A percentile compares a stretch with the other conserved stretches of the same genome.
Conservation (phyloP, 2,888 invertebrate species). For the Petrolisthes cinctipes region DNA sequence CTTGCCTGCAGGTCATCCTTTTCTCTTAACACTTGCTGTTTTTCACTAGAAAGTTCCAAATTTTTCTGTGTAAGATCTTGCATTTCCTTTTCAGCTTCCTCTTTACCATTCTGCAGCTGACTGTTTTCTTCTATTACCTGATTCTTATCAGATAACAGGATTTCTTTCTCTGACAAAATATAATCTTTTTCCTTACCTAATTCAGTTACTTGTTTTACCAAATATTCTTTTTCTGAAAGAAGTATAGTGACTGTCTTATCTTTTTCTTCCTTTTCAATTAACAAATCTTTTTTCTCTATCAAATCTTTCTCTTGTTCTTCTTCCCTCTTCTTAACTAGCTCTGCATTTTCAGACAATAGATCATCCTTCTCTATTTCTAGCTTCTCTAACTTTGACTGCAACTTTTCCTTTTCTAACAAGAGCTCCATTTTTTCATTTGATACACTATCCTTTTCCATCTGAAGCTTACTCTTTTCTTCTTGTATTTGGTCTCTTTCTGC, state of each 20-base stretch:
- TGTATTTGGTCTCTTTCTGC: background rate
- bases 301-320: background rate
- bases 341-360: background rate
- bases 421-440: background rate
- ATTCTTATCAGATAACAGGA: background rate
- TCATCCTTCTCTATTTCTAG: background rate
- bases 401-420: conserved; percentile 3
- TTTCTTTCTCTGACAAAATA: background rate
- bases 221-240: conserved; percentile 13
- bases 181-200: background rate
- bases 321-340: background rate
- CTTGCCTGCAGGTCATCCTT: background rate
- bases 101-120: conserved; percentile 14
- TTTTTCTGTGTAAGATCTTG: conserved; percentile 11
- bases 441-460: conserved; percentile 2
- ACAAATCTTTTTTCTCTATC: background rate
- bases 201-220: conserved; percentile 19
- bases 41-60: background rate
- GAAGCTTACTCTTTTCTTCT: conserved; percentile 5
- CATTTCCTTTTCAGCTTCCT: conserved; percentile 7
- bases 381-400: conserved; percentile 6
- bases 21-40: conserved; percentile 13
- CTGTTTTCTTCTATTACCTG: background rate
- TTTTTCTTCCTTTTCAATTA: conserved; percentile 7
- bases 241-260: background rate